These are phyloP conservation scores for Trachymyrmex cornetzi DNA, from an alignment of 1,140 invertebrate genomes.

Conservation along the genomic window DNA sequence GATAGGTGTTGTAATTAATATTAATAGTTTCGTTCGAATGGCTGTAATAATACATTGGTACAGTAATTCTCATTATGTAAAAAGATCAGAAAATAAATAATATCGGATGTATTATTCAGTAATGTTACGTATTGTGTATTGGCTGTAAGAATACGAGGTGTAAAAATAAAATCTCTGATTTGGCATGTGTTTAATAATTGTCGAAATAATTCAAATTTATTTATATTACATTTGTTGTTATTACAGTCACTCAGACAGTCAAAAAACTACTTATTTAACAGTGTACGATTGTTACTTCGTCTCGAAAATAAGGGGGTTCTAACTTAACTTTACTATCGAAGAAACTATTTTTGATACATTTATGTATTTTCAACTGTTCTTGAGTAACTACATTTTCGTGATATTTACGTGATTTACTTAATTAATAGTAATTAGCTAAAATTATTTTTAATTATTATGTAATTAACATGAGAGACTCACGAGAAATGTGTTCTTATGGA, in stretches of 20 bases:
- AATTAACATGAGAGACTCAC: neutral
- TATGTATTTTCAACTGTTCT: neutral
- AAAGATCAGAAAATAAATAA: neutral
- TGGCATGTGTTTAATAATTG: neutral
- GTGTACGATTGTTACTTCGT: neutral
- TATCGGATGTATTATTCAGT: neutral
- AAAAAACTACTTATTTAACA: neutral
- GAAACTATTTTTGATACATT: neutral
- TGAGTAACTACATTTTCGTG: neutral
- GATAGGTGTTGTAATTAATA: neutral
- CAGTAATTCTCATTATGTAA: slow-evolving; percentile 7
- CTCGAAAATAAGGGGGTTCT: slow-evolving; percentile 1
- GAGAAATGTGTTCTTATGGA: neutral
- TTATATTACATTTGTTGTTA: neutral
- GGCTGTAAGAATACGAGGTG: neutral
- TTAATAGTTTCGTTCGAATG: neutral
- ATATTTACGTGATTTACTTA: neutral
- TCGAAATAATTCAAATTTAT: neutral
- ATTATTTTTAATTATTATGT: slow-evolving; percentile 10
- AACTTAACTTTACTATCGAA: neutral
- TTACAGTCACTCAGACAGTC: slow-evolving; percentile 20
- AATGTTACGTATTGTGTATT: neutral
- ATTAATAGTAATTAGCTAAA: slow-evolving; percentile 7
- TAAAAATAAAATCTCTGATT: neutral
- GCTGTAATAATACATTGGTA: slow-evolving; percentile 46